Conservation (phyloP, 2,888 invertebrate species). For the Phragmatobia fuliginosa region DNA sequence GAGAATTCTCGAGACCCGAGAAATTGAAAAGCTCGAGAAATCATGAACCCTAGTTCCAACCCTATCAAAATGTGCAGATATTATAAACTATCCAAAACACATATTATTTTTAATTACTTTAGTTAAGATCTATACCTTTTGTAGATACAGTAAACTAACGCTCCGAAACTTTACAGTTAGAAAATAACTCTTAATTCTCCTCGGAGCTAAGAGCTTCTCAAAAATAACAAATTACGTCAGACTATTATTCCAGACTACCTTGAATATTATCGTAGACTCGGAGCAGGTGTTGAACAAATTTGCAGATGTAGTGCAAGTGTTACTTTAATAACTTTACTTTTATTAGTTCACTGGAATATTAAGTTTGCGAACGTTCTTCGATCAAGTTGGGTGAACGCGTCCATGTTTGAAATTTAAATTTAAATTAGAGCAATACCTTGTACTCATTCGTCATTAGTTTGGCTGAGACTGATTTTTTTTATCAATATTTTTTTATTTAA, state of each 20-base stretch:
- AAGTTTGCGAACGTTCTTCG: constrained; percentile 6
- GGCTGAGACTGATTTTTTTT: too few species aligned
- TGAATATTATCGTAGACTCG: constrained; percentile 71
- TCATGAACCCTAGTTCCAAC: too few species aligned
- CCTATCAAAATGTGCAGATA: too few species aligned
- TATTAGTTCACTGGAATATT: constrained; percentile 41
- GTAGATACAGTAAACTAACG: not conserved
- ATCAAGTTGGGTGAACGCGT: not conserved
- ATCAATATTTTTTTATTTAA: too few species aligned
- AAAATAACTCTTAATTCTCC: constrained; percentile 28
- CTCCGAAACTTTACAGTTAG: not conserved
- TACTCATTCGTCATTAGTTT: not conserved
- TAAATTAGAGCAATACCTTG: not conserved
- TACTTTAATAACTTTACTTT: constrained; percentile 41
- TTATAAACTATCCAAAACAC: not conserved
- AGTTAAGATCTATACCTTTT: not conserved
- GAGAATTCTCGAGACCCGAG: too few species aligned
- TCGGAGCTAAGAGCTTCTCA: constrained; percentile 26
- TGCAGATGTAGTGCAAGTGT: constrained; percentile 46
- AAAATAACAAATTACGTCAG: constrained; percentile 67
- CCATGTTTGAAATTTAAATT: not conserved
- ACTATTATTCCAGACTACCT: constrained; percentile 44
- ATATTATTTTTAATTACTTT: not conserved
- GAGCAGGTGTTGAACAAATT: constrained; percentile 58
- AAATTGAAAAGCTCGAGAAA: too few species aligned